Evolutionary conservation across 2,888 invertebrate species (phyloP).

Genomic region (Liodrosophila aerea): DNA sequence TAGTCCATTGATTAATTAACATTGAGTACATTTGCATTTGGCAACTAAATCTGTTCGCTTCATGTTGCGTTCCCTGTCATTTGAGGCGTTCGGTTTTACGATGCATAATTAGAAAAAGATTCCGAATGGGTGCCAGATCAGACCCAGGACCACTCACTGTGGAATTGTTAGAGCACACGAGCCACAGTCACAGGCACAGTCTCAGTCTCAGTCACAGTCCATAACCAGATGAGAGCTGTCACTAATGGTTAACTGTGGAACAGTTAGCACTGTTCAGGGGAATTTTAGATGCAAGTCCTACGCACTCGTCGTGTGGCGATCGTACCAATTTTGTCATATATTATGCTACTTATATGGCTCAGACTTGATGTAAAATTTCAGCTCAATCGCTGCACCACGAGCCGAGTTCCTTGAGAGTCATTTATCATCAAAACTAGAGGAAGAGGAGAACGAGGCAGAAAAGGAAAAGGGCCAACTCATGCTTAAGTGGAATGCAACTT

Average conservation of each 20-base stretch:
- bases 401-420: slow-evolving; percentile 21
- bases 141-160: slow-evolving; percentile 61
- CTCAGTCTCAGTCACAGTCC: too few relatives aligned
- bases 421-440: slow-evolving; percentile 23
- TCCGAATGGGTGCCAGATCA: slow-evolving; percentile 3
- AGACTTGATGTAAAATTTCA: slow-evolving; percentile 9
- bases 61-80: slow-evolving; percentile 64
- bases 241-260: slow-evolving; percentile 52
- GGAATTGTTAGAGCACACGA: slow-evolving; percentile 58
- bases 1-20: slow-evolving; percentile 65
- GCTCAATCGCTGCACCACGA: slow-evolving; percentile 12
- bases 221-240: slow-evolving; percentile 36
- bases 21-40: slow-evolving; percentile 41
- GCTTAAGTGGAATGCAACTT: slow-evolving; percentile 68
- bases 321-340: slow-evolving; percentile 20
- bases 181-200: too few relatives aligned
- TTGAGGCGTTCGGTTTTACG: slow-evolving; percentile 62
- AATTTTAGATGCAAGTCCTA: slow-evolving; percentile 11
- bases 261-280: slow-evolving; percentile 12
- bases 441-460: not conserved
- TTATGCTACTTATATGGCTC: not conserved
- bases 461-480: slow-evolving; percentile 64
- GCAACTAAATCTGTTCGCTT: slow-evolving; percentile 41
- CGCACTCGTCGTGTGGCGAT: slow-evolving; percentile 4
- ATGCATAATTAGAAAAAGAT: slow-evolving; percentile 57